A percentile compares a stretch with the other conserved stretches of the same genome.
Evolutionary conservation across 1,140 invertebrate genomes (phyloP).

Genomic region (Ditylenchus dipsaci): DNA sequence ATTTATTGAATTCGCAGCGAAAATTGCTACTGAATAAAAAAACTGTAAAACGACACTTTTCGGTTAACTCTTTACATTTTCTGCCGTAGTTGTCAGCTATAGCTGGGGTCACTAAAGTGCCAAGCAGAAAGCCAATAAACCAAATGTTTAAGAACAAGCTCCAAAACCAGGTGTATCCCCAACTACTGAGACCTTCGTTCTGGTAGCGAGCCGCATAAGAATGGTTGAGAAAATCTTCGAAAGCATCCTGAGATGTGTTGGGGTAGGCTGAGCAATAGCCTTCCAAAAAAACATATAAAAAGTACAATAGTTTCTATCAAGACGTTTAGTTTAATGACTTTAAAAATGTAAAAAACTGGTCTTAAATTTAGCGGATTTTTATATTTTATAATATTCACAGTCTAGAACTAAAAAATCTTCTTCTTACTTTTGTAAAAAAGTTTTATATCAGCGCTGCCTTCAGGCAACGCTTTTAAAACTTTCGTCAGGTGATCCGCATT

Average conservation of each 20-base stretch:
- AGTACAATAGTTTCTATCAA: too few species aligned
- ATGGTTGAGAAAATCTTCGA: constrained; percentile 47
- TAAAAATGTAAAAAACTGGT: too few species aligned
- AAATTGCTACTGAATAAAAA: constrained; percentile 9
- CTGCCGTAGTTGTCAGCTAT: constrained; percentile 40
- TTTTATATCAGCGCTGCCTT: too few species aligned
- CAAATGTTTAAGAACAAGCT: constrained; percentile 47
- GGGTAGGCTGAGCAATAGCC: constrained; percentile 50
- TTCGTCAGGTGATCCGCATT: too few species aligned
- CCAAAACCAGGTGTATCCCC: constrained; percentile 47
- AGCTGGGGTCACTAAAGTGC: constrained; percentile 47
- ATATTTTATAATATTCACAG: too few species aligned
- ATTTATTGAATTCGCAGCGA: not conserved
- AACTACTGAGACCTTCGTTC: constrained; percentile 31
- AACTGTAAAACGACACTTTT: not conserved
- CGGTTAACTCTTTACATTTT: constrained; percentile 6
- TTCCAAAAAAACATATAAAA: too few species aligned
- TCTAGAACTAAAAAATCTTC: too few species aligned
- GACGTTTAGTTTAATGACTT: too few species aligned
- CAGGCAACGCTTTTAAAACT: too few species aligned
- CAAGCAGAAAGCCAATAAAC: constrained; percentile 49
- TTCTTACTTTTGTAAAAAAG: too few species aligned
- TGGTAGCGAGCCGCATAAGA: constrained; percentile 36
- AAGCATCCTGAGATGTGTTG: constrained; percentile 38
- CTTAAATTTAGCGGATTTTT: too few species aligned